phyloP scores from a whole-genome alignment of 2,113 vertebrate species.

The Corythaeola cristata region DNA sequence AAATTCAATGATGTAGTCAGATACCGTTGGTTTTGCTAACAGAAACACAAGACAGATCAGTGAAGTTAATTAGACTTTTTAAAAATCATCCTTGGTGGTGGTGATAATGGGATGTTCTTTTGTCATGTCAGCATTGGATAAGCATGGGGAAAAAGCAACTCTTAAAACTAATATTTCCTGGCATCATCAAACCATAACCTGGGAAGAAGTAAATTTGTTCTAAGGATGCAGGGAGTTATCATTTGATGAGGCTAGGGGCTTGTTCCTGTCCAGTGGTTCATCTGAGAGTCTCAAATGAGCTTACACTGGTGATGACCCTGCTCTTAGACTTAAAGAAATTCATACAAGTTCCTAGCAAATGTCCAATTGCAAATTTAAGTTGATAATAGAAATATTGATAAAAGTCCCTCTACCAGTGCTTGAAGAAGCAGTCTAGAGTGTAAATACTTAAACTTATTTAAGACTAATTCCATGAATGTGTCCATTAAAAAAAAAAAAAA shows the following conservation, averaged over 20 bases:
- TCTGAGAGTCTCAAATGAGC: not conserved
- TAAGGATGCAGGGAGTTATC: not conserved
- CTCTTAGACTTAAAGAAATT: not conserved
- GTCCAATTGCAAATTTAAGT: not conserved
- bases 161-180: not conserved
- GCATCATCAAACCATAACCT: not conserved
- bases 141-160: not conserved
- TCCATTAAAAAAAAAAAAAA: not conserved
- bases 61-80: not conserved
- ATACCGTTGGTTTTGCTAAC: not conserved
- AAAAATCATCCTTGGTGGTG: not conserved
- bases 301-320: not conserved
- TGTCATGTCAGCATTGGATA: not conserved
- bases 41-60: not conserved
- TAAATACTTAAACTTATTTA: not conserved
- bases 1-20: not conserved
- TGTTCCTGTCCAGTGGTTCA: not conserved
- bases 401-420: not conserved
- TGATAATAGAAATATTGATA: not conserved
- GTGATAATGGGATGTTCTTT: not conserved
- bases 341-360: not conserved
- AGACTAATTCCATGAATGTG: not conserved
- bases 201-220: not conserved
- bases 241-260: not conserved
- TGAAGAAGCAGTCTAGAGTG: not conserved